Percentiles rank a stretch among this genome's conserved stretches.
phyloP scores from a whole-genome alignment of 2,113 vertebrate species.

The Isurus oxyrinchus region DNA sequence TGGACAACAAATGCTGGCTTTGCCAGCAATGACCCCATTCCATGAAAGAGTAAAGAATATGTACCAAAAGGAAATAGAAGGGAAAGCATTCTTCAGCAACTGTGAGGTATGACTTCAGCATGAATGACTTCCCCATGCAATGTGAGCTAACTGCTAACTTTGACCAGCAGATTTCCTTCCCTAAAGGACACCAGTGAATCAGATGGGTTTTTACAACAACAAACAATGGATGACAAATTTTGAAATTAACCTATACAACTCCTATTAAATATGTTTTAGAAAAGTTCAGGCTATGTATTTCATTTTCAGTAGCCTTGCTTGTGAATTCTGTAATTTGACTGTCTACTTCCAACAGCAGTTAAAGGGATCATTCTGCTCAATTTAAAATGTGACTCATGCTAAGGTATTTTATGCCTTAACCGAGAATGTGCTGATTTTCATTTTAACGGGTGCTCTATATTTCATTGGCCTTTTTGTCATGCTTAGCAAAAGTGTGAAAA shows the following conservation, averaged over 20 bases:
- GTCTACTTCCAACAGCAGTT: neutral
- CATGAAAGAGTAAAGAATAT: neutral
- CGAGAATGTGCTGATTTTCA: neutral
- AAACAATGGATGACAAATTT: neutral
- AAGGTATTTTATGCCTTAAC: neutral
- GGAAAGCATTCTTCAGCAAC: neutral
- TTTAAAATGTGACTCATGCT: neutral
- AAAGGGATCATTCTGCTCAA: neutral
- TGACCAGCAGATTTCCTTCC: too few species aligned
- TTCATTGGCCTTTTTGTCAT: neutral
- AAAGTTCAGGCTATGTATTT: neutral
- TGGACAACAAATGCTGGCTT: too few species aligned
- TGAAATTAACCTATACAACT: neutral
- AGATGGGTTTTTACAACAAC: too few species aligned
- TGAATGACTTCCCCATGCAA: neutral
- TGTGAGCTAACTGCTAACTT: neutral
- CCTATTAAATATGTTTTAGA: neutral
- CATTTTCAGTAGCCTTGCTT: neutral
- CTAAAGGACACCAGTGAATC: too few species aligned
- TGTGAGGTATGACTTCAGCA: neutral
- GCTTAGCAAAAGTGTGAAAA: neutral
- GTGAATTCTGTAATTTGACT: neutral
- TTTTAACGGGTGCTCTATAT: neutral
- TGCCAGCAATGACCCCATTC: too few species aligned
- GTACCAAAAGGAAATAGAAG: neutral